Conservation (phyloP, 2,797 vertebrate genomes). For the Chrosomus eos region DNA sequence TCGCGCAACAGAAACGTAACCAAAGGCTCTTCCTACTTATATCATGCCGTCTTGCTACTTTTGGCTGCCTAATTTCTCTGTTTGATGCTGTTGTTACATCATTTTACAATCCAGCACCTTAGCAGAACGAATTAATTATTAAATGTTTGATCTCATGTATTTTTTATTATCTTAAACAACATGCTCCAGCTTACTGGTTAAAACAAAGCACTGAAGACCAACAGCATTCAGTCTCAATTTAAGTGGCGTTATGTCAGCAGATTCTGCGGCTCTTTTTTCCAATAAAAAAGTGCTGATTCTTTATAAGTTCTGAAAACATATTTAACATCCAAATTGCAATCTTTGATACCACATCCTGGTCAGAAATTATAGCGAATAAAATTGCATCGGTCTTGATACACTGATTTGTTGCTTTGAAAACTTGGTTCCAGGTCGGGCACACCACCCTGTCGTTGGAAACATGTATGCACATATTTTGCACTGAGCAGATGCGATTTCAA, state of each 20-base stretch:
- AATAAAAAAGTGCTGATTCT: neutral
- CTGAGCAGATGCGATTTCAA: slow-evolving; percentile 43
- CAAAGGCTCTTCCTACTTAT: slow-evolving; percentile 12
- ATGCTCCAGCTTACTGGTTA: slow-evolving; percentile 27
- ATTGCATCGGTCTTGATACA: neutral
- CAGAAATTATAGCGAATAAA: neutral
- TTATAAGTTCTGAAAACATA: neutral
- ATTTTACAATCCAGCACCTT: slow-evolving; percentile 57
- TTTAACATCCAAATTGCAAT: slow-evolving; percentile 1
- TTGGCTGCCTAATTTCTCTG: slow-evolving; percentile 45
- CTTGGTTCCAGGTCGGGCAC: neutral
- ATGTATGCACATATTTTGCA: slow-evolving; percentile 23
- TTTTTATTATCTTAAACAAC: slow-evolving; percentile 61
- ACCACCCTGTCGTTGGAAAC: neutral
- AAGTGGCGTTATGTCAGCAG: slow-evolving; percentile 5
- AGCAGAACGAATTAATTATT: slow-evolving; percentile 56
- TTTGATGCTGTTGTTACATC: slow-evolving; percentile 61
- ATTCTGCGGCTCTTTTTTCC: neutral
- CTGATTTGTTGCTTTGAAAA: neutral
- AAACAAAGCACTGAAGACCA: slow-evolving; percentile 27
- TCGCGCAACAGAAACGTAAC: slow-evolving; percentile 32
- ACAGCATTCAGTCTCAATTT: neutral
- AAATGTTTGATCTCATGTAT: slow-evolving; percentile 50
- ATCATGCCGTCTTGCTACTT: slow-evolving; percentile 42
- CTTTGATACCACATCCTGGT: neutral